Evolutionary conservation across 2,888 invertebrate genomes (phyloP).

Genomic region (Polia nebulosa): DNA sequence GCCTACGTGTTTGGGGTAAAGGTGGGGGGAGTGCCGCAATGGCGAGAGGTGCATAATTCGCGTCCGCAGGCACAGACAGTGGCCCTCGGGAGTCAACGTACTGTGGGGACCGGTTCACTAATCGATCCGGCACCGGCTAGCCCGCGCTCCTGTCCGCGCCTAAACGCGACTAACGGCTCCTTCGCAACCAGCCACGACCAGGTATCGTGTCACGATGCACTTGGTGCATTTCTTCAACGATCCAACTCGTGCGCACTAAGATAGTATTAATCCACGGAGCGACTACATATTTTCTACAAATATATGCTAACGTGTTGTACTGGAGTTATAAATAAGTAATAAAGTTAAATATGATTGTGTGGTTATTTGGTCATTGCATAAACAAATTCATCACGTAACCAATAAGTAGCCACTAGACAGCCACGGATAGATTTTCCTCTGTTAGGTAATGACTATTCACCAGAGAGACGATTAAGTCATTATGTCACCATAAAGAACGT

Average conservation of each 20-base stretch:
- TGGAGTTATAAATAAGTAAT: conserved; percentile 5
- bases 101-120: conserved; percentile 89
- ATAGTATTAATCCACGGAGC: conserved; percentile 13
- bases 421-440: conserved; percentile 69
- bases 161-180: conserved; percentile 88
- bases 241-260: conserved; percentile 31
- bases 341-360: conserved; percentile 7
- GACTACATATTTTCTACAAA: conserved; percentile 4
- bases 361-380: conserved; percentile 17
- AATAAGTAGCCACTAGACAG: conserved; percentile 35
- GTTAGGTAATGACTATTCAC: conserved; percentile 69
- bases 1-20: conserved; percentile 42
- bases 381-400: conserved; percentile 41
- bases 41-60: conserved; percentile 81
- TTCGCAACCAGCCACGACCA: conserved; percentile 76
- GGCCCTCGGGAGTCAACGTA: conserved; percentile 88
- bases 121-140: conserved; percentile 87
- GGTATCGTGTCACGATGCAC: conserved; percentile 67
- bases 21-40: conserved; percentile 67
- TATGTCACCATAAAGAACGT: conserved; percentile 69
- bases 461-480: conserved; percentile 73
- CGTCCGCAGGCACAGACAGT: conserved; percentile 80
- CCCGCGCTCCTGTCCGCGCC: conserved; percentile 87
- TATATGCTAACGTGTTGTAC: not conserved
- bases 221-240: conserved; percentile 48